These are phyloP conservation scores for Leptinotarsa peninsularis DNA, from an alignment of 2,888 invertebrate species.

Conservation along the genomic window DNA sequence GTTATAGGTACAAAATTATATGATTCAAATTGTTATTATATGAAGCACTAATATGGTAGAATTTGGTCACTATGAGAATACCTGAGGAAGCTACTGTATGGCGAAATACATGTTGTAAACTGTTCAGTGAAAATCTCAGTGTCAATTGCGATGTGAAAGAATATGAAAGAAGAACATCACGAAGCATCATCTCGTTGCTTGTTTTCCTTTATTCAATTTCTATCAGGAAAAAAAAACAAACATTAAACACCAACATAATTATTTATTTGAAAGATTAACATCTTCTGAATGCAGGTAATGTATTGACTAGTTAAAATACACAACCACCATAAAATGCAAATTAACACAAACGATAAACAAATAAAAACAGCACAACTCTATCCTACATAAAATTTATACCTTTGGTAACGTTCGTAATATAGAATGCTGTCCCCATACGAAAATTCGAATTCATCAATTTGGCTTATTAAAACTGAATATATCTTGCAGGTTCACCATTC, in stretches of 20 bases:
- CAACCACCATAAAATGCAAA: constrained; percentile 39
- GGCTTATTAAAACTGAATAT: too few species aligned
- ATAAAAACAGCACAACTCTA: constrained; percentile 23
- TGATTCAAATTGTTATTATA: too few species aligned
- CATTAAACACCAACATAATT: constrained; percentile 6
- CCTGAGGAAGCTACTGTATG: too few species aligned
- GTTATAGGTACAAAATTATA: too few species aligned
- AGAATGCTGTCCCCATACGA: neutral
- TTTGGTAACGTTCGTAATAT: constrained; percentile 12
- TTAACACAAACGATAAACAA: constrained; percentile 15
- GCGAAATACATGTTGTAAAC: too few species aligned
- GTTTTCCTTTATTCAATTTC: neutral
- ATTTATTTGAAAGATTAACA: constrained; percentile 1
- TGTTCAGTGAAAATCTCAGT: too few species aligned
- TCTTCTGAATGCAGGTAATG: constrained; percentile 8
- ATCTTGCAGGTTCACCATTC: too few species aligned
- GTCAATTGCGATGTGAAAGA: neutral
- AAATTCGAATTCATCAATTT: neutral
- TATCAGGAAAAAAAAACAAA: too few species aligned
- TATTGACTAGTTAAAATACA: constrained; percentile 41
- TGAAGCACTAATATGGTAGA: too few species aligned
- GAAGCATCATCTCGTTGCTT: neutral
- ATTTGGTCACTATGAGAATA: too few species aligned
- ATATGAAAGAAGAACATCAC: neutral
- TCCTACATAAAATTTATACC: constrained; percentile 19